Evolutionary conservation across 2,797 vertebrate species (phyloP), one percentile per base, ranked within the genome.

Genomic region (Sebastes hubbsi): DNA sequence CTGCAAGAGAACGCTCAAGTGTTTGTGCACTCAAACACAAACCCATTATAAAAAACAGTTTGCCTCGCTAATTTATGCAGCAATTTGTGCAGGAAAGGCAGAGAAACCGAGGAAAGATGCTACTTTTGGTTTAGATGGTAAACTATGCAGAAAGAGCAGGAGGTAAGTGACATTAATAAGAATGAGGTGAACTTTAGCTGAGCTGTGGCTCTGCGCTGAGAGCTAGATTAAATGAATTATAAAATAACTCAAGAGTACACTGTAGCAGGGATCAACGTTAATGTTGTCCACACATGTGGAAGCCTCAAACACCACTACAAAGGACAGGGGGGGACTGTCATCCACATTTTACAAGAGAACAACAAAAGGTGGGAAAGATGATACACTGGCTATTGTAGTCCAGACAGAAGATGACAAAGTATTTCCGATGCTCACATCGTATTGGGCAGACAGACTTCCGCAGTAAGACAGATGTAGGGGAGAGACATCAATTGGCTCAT

Each of bases 341-440:
- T 67, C 22, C 36, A 16, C 42, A 56, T 84, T 64, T 75, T 42
- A 65, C 46, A 46, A 22, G 65, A 46, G 27, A 77, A 68, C 29
- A 77, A 72, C 67, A 59, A 80, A 81, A 80, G 59, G 65, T 52
- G 54, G 65, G 38, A 56, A 73, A 79, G 82, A 85, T 38, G 75
- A 78, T 30, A 68, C 56, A 18, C 49, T 46, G 49, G 38, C 42
- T 32, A 18, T 55, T 80, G 75, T 72, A 42, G 49, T 46, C 59
- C 12, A 22, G 25, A 68, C 73, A 49, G 16, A 7, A 46, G 32
- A 71, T 42, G 75, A 81, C 42, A 58, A 66, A 62, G 32, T 22
- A 20, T 72, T 87, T 77, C 62, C 65, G 30, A 66, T 12, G 25
- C 60, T 56, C 69, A 42, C 79, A 46, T 78, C 69, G 62, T 22